Evolutionary conservation across 2,888 invertebrate species (phyloP).

Genomic region (Priapulus caudatus): DNA sequence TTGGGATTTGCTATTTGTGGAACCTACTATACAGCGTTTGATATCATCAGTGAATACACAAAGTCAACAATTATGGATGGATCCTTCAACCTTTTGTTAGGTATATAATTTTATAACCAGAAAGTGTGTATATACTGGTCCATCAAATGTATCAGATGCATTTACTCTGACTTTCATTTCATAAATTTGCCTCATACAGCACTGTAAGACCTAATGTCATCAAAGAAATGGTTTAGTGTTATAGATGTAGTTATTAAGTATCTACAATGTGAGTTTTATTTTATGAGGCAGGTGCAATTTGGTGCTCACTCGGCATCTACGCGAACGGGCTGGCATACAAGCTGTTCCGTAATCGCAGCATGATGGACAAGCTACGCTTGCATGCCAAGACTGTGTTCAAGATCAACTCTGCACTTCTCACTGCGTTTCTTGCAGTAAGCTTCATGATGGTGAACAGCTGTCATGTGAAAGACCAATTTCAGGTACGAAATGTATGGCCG

Average conservation of each 20-base stretch:
- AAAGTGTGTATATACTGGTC: too few species aligned
- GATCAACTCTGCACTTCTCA: conserved; percentile 33
- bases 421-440: conserved; percentile 27
- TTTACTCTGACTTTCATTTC: too few species aligned
- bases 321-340: conserved; percentile 38
- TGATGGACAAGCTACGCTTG: conserved; percentile 37
- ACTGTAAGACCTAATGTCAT: too few species aligned
- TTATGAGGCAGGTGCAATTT: too few species aligned
- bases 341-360: conserved; percentile 35
- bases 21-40: conserved; percentile 31
- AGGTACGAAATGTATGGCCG: too few species aligned
- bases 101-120: too few species aligned
- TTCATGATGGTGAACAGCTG: conserved; percentile 25
- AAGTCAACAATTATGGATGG: conserved; percentile 35
- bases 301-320: conserved; percentile 38
- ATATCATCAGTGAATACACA: conserved; percentile 32
- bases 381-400: conserved; percentile 40
- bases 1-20: conserved; percentile 29
- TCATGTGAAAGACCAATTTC: conserved; percentile 20
- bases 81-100: conserved; percentile 32
- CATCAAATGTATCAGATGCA: too few species aligned
- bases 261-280: too few species aligned
- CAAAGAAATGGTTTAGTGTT: too few species aligned
- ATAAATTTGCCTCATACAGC: too few species aligned
- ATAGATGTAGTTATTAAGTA: too few species aligned